phyloP scores from a whole-genome alignment of 2,113 vertebrate genomes.

The Misgurnus anguillicaudatus region DNA sequence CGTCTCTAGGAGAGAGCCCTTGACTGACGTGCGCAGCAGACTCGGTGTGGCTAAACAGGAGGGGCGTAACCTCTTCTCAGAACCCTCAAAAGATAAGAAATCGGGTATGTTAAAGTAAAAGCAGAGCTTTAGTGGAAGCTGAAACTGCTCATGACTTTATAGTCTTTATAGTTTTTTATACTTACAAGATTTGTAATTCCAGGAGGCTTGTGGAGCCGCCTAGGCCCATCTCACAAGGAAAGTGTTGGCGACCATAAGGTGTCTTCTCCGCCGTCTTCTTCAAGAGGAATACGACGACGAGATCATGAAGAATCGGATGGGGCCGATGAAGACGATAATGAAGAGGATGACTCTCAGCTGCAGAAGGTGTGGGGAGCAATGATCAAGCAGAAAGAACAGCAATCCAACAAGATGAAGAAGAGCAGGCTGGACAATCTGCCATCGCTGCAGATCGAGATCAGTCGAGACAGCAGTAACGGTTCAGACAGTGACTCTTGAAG shows the following conservation, averaged over 20 bases:
- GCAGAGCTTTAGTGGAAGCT: background rate
- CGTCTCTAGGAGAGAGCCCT: constrained; percentile 78
- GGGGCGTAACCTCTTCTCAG: constrained; percentile 75
- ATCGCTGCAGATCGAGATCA: constrained; percentile 97
- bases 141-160: no score
- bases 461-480: constrained; percentile 92
- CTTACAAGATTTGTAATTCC: background rate
- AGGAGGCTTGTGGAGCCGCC: constrained; percentile 92
- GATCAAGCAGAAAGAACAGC: constrained; percentile 92
- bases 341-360: constrained; percentile 91
- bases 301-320: constrained; percentile 47
- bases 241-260: constrained; percentile 63
- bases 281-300: constrained; percentile 53
- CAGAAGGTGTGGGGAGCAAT: constrained; percentile 95
- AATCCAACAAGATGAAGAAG: constrained; percentile 86
- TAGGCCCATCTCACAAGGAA: constrained; percentile 83
- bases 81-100: constrained; percentile 85
- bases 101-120: constrained; percentile 69
- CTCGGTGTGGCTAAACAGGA: constrained; percentile 84
- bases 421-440: constrained; percentile 94
- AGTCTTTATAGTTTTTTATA: background rate
- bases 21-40: constrained; percentile 90
- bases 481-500: constrained; percentile 91
- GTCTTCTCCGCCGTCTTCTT: constrained; percentile 11
- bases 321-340: constrained; percentile 55